Evolutionary conservation across 1,140 invertebrate species (phyloP).

Genomic region (Ceratoteleas bidentatus): DNA sequence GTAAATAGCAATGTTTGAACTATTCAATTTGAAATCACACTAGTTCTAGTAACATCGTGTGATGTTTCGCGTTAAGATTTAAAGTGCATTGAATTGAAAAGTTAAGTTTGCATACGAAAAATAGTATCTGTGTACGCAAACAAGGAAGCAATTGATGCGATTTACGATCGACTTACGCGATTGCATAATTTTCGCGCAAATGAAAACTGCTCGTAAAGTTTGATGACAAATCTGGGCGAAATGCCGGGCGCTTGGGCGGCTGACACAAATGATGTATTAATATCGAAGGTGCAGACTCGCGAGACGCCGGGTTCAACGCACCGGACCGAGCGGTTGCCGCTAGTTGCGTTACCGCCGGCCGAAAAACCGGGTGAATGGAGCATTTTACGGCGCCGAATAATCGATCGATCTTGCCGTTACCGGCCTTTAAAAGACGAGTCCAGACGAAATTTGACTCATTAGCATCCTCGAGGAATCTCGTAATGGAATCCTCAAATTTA

Average conservation of each 20-base stretch:
- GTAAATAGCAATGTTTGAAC: too few species aligned
- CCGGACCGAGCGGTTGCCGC: conserved; percentile 12
- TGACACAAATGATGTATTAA: conserved; percentile 61
- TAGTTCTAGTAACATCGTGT: too few species aligned
- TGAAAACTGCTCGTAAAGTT: conserved; percentile 25
- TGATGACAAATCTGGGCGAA: conserved; percentile 17
- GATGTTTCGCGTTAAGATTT: too few species aligned
- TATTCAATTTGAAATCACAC: too few species aligned
- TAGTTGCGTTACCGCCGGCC: conserved; percentile 13
- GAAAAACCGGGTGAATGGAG: conserved; percentile 48
- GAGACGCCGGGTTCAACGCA: conserved; percentile 41
- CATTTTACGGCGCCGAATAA: conserved; percentile 15
- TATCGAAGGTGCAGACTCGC: conserved; percentile 56
- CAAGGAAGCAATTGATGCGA: background rate
- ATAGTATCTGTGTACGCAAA: too few species aligned
- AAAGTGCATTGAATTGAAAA: too few species aligned
- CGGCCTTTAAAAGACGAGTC: too few species aligned
- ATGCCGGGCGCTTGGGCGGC: conserved; percentile 13
- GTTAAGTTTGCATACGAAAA: too few species aligned
- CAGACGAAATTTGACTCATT: too few species aligned
- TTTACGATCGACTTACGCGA: conserved; percentile 4
- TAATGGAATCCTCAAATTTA: too few species aligned
- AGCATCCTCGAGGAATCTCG: too few species aligned
- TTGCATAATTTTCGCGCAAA: conserved; percentile 2
- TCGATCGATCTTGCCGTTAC: conserved; percentile 5